phyloP scores from a whole-genome alignment of 2,888 invertebrate species.

The Noctua comes region DNA sequence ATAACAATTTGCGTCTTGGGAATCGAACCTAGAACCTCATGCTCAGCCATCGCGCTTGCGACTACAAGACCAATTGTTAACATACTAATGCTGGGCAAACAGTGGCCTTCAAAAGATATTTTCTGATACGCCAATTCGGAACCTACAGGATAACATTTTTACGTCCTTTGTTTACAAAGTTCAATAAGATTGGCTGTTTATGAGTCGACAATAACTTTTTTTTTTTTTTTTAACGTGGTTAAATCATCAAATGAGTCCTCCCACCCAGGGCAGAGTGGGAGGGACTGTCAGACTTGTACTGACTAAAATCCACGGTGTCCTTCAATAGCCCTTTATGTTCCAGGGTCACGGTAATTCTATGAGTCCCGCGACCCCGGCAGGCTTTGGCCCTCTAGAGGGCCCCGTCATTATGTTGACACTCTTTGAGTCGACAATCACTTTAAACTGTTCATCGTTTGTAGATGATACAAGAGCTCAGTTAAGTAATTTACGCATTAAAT shows the following conservation, averaged over 20 bases:
- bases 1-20: not conserved
- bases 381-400: too few relatives aligned
- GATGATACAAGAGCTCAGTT: slow-evolving; percentile 16
- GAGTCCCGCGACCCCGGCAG: too few relatives aligned
- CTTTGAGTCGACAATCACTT: slow-evolving; percentile 10
- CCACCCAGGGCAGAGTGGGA: too few relatives aligned
- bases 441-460: not conserved
- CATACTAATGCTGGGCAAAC: not conserved
- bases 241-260: too few relatives aligned
- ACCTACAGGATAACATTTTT: not conserved
- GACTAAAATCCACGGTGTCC: too few relatives aligned
- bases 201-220: slow-evolving; percentile 8
- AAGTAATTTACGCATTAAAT: slow-evolving; percentile 58
- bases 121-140: not conserved
- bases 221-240: too few relatives aligned
- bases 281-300: too few relatives aligned
- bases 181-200: not conserved
- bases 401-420: too few relatives aligned
- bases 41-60: not conserved
- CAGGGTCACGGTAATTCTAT: too few relatives aligned
- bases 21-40: not conserved
- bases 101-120: not conserved
- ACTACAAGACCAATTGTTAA: not conserved
- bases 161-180: not conserved
- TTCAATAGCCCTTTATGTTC: too few relatives aligned